Evolutionary conservation across 2,888 invertebrate genomes (phyloP), one percentile per base, ranked within the genome.

Genomic region (Enchytraeus crypticus): DNA sequence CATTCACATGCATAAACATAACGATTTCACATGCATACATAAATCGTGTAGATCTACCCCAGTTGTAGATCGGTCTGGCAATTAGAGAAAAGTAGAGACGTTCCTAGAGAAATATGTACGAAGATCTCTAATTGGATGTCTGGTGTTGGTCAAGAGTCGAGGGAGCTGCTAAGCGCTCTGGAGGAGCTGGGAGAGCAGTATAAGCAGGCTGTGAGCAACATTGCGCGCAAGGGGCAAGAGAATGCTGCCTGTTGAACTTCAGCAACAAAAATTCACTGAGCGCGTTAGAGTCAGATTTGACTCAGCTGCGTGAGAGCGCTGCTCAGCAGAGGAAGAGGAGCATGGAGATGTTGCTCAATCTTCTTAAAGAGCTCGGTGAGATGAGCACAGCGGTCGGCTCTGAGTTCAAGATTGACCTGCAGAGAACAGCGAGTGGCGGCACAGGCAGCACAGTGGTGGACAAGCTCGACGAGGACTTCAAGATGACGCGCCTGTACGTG

Each of bases 121-220:
- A n/a, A n/a, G n/a, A n/a, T n/a, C n/a, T n/a, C n/a, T n/a, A n/a
- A n/a, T n/a, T n/a, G n/a, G n/a, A n/a, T n/a, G n/a, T n/a, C n/a
- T n/a, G n/a, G n/a, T n/a, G n/a, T n/a, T n/a, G n/a, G n/a, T n/a
- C n/a, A n/a, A n/a, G 76, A 77, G 68, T 75, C 74, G 34, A 69
- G 66, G 64, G 66, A 69, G 57, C 67, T 69, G 5, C 61, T 70
- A 32, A 95, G 96, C 66, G 98, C 98, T 0, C 84, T 99, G 45
- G 97, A 99, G 79, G 98, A 99, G 81, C 84, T 99, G 70, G 98
- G 98, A 57, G 92, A 98, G 73, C 98, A 97, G 83, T 97, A 97
- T 78, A 98, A 99, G 79, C 96, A 97, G 81, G 98, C 98, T 81
- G 92, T 92, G 54, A 92, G 92, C 79, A 98, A 99, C 82, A 86